Evolutionary conservation across 2,888 invertebrate species (phyloP).

Genomic region (Stictocephala bisonia): DNA sequence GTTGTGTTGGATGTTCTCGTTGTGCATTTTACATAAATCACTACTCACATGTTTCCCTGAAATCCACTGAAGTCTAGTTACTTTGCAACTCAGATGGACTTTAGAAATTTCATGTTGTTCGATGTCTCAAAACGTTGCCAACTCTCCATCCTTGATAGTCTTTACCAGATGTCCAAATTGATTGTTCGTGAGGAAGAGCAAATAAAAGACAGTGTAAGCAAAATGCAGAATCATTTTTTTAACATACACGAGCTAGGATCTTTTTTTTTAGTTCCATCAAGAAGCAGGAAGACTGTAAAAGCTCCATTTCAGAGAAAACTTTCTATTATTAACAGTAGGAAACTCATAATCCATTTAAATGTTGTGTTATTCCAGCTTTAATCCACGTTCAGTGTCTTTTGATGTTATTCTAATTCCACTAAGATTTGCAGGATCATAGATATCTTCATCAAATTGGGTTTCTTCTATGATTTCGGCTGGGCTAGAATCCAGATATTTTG

Average conservation of each 20-base stretch:
- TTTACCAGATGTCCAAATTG: background rate
- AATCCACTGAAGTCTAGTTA: conserved; percentile 14
- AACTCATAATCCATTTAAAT: background rate
- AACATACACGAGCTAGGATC: conserved; percentile 5
- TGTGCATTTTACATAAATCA: background rate
- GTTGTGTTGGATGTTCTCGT: background rate
- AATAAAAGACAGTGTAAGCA: conserved; percentile 16
- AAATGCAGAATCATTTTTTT: conserved; percentile 1
- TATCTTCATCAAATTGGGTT: background rate
- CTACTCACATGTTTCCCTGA: background rate
- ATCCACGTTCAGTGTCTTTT: conserved; percentile 8
- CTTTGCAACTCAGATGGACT: background rate
- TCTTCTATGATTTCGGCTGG: background rate
- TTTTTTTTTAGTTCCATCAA: conserved; percentile 14
- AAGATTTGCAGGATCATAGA: background rate
- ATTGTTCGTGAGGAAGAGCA: background rate
- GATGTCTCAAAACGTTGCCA: conserved; percentile 6
- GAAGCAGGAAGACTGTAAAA: conserved; percentile 16
- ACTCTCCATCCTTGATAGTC: conserved; percentile 1
- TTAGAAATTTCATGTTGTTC: conserved; percentile 8
- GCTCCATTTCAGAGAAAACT: background rate
- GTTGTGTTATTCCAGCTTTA: background rate
- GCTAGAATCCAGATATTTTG: background rate
- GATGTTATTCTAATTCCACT: background rate
- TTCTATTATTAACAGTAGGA: conserved; percentile 19